Evolutionary conservation across 2,888 invertebrate species (phyloP).

Genomic region (Serrognathus titanus): DNA sequence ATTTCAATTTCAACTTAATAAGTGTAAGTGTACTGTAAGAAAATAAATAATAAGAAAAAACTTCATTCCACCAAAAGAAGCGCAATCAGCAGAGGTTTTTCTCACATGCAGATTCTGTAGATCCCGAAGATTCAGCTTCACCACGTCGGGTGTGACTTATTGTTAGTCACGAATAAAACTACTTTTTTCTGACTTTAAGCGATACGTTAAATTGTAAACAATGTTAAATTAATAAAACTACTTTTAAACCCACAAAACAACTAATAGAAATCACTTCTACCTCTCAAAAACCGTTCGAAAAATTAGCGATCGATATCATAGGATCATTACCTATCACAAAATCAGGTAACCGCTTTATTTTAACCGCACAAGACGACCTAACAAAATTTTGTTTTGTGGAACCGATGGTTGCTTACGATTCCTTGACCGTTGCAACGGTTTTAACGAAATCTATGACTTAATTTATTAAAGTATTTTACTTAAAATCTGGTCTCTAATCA

Average conservation of each 20-base stretch:
- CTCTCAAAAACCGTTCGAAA: constrained; percentile 29
- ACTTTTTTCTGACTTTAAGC: constrained; percentile 26
- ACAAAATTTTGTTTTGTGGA: constrained; percentile 38
- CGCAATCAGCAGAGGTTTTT: too few relatives aligned
- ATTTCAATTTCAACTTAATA: too few relatives aligned
- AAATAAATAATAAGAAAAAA: too few relatives aligned
- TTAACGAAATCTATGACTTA: constrained; percentile 28
- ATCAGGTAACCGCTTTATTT: constrained; percentile 34
- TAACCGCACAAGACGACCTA: constrained; percentile 40
- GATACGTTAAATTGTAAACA: constrained; percentile 24
- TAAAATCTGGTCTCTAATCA: too few relatives aligned
- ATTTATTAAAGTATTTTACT: too few relatives aligned
- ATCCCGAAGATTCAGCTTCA: too few relatives aligned
- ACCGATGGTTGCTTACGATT: constrained; percentile 36
- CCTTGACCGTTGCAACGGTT: constrained; percentile 33
- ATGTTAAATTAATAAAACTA: constrained; percentile 31
- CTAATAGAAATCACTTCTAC: constrained; percentile 30
- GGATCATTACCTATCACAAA: constrained; percentile 34
- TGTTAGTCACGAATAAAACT: too few relatives aligned
- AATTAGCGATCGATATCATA: constrained; percentile 36
- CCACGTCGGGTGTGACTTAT: too few relatives aligned
- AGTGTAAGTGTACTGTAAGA: too few relatives aligned
- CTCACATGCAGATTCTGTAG: too few relatives aligned
- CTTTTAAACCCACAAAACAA: constrained; percentile 7
- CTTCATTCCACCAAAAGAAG: too few relatives aligned